Evolutionary conservation across 2,797 vertebrate species (phyloP).

Genomic region (Adelosebastes latens): DNA sequence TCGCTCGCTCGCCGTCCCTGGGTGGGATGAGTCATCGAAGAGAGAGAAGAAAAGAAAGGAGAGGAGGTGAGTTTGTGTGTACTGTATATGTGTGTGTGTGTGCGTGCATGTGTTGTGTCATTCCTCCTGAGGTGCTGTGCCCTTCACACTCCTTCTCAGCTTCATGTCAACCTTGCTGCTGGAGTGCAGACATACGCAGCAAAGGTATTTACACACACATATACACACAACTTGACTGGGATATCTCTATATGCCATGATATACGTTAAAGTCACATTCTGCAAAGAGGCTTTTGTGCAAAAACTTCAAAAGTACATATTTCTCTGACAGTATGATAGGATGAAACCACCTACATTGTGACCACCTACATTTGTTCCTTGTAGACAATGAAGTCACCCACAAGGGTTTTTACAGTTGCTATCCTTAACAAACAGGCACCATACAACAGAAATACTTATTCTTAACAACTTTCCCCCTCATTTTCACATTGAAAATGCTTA

Average conservation of each 20-base stretch:
- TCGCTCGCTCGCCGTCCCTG: constrained; percentile 60
- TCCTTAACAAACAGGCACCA: neutral
- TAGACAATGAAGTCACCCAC: constrained; percentile 37
- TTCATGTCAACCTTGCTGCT: constrained; percentile 67
- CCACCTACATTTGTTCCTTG: constrained; percentile 50
- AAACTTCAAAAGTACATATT: neutral
- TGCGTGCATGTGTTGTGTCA: constrained; percentile 56
- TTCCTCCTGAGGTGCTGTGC: constrained; percentile 74
- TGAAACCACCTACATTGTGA: constrained; percentile 35
- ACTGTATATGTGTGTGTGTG: constrained; percentile 31
- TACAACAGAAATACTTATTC: neutral
- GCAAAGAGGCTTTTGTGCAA: neutral
- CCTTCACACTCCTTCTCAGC: constrained; percentile 76
- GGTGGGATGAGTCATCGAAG: constrained; percentile 81
- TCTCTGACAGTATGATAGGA: constrained; percentile 4
- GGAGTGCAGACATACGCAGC: constrained; percentile 38
- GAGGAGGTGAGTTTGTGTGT: constrained; percentile 57
- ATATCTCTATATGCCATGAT: neutral
- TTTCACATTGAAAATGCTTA: neutral
- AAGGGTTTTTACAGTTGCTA: constrained; percentile 14
- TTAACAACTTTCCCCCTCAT: neutral
- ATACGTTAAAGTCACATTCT: constrained; percentile 2
- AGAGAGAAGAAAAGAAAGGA: constrained; percentile 66
- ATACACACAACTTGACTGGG: neutral
- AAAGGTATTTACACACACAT: constrained; percentile 22